Base-by-base conservation (phyloP, 2,113 vertebrate genomes). In the Dipodomys ordii region DNA sequence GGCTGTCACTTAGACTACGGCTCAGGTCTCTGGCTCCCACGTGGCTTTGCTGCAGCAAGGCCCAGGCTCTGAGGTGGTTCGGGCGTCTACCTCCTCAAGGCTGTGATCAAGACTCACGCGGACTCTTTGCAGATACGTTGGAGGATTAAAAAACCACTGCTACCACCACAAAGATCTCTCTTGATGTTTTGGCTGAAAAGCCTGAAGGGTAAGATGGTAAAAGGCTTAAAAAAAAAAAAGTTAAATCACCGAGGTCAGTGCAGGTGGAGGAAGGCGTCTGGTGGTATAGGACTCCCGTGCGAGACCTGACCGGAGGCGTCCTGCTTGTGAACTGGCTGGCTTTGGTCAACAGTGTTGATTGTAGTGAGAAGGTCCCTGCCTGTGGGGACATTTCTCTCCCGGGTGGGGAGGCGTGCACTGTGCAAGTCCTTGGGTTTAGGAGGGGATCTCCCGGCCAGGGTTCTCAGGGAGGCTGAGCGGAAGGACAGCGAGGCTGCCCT, bases 131-230 rank as follows among this genome's bases (percentile, higher is more conserved):
- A 74, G 78, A 87, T 79, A 64, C 22, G 67, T 35, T 84, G 82
- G 19, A 92, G 30, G 49, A 53, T 53, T 71, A 62, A 88, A 93
- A 71, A 81, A 94, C 71, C 65, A 71, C 60, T 1, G 16, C 60
- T 1, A 53, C 49, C 8, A 53, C 49, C 49, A 53, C 49, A 87
- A 94, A 90, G 23, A 15, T 71, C 60, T 90, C 71, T 60, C 76
- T 73, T 91, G 77, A 68, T 86, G 83, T 67, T 94, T 81, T 83
- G 83, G 67, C 72, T 81, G 32, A n/a, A 93, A 83, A 90, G 35
- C 57, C 79, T 68, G 35, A n/a, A 18, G 20, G 19, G 19, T 60
- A 46, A 74, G 65, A 91, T 9, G 60, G 35, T 80, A 53, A 6
- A 20, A 78, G 25, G 67, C 64, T 13, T 11, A 53, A 53, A 53